phyloP scores from a whole-genome alignment of 2,888 invertebrate species.

The Chloroclystis v-ata region DNA sequence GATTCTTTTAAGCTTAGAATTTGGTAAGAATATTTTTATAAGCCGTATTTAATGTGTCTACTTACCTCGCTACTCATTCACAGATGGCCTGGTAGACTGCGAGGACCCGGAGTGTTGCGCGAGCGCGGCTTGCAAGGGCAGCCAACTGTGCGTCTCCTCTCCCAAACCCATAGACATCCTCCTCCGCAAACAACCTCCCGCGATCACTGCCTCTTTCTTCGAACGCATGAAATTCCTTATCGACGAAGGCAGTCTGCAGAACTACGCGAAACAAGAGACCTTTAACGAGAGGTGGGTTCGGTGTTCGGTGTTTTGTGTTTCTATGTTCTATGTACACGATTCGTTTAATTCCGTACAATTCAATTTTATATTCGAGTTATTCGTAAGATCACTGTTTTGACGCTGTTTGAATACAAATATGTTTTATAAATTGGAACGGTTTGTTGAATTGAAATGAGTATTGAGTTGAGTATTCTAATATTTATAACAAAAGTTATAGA shows the following conservation, averaged over 20 bases:
- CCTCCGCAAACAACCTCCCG: conserved; percentile 95
- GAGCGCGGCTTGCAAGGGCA: conserved; percentile 87
- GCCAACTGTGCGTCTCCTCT: conserved; percentile 94
- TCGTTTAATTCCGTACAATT: conserved; percentile 13
- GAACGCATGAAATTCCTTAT: conserved; percentile 99
- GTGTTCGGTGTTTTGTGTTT: conserved; percentile 61
- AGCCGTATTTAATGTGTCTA: no score
- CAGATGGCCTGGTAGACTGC: conserved; percentile 98
- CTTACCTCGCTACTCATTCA: not conserved
- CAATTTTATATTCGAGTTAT: no score
- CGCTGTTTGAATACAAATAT: no score
- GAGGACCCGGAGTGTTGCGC: conserved; percentile 99
- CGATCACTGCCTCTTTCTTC: conserved; percentile 98
- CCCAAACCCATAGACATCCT: conserved; percentile 98
- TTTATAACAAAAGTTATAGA: no score
- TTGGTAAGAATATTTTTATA: no score
- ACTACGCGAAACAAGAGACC: conserved; percentile 95
- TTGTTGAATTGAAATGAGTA: no score
- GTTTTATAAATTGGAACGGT: no score
- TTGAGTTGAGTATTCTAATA: no score
- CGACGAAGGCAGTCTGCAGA: conserved; percentile 98
- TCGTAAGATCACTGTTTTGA: no score
- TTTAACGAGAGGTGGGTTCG: conserved; percentile 96
- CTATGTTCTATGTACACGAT: conserved; percentile 15
- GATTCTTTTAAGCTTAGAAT: no score